Conservation (phyloP, 2,888 invertebrate species). For the Lasius fuliginosus region DNA sequence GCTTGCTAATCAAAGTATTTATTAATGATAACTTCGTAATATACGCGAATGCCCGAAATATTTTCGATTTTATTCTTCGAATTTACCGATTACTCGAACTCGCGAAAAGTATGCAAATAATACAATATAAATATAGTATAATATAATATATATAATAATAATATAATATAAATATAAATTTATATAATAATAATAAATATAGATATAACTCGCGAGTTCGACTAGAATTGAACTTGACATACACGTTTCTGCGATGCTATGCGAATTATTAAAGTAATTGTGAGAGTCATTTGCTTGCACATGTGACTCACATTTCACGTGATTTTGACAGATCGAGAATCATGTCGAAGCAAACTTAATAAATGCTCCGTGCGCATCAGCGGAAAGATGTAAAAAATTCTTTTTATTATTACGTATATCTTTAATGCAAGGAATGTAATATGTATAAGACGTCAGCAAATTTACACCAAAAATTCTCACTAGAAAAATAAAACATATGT, state of each 20-base stretch:
- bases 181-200: too few species aligned
- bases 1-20: constrained; percentile 67
- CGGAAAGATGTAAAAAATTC: background rate
- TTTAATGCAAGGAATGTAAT: background rate
- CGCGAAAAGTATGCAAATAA: too few species aligned
- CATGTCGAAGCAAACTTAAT: background rate
- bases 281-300: background rate
- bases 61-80: background rate
- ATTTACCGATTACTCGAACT: background rate
- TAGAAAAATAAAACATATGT: too few species aligned
- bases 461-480: background rate
- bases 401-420: background rate
- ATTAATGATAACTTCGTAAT: background rate
- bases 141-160: too few species aligned
- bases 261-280: background rate
- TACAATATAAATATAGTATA: too few species aligned
- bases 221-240: background rate
- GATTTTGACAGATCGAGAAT: constrained; percentile 4
- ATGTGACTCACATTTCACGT: too few species aligned
- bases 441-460: background rate
- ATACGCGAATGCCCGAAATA: background rate
- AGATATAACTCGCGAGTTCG: background rate
- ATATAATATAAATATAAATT: too few species aligned
- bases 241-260: background rate
- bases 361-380: background rate